Percentiles rank a stretch among this genome's conserved stretches.
Evolutionary conservation across 2,888 invertebrate genomes (phyloP).

Genomic region (Idaea dimidiata): DNA sequence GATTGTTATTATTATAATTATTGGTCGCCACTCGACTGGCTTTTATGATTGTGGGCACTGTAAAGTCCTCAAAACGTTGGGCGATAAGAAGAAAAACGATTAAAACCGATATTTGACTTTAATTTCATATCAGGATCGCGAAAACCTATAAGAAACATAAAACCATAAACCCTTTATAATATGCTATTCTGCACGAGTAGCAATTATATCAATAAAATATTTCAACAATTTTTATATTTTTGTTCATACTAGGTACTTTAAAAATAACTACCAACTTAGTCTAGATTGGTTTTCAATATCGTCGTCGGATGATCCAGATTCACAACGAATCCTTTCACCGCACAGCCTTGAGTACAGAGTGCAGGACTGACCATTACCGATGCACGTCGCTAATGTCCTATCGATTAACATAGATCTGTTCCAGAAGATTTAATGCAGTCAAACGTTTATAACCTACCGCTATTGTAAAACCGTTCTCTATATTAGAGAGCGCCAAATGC

Average conservation of each 20-base stretch:
- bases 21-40: background rate
- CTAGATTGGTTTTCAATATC: slow-evolving; percentile 7
- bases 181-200: too few species aligned
- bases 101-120: too few species aligned
- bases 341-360: slow-evolving; percentile 70
- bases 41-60: too few species aligned
- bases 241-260: slow-evolving; percentile 11
- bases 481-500: slow-evolving; percentile 46
- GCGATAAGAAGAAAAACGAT: too few species aligned
- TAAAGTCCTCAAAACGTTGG: too few species aligned
- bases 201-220: background rate
- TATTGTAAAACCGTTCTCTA: slow-evolving; percentile 44
- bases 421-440: slow-evolving; percentile 60
- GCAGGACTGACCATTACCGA: slow-evolving; percentile 71
- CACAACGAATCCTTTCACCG: slow-evolving; percentile 71
- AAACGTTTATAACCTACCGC: slow-evolving; percentile 44
- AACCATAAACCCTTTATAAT: too few species aligned
- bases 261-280: slow-evolving; percentile 12
- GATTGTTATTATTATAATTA: too few species aligned
- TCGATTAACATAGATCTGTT: slow-evolving; percentile 73
- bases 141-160: too few species aligned
- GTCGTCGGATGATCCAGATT: slow-evolving; percentile 73
- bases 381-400: slow-evolving; percentile 67
- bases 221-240: slow-evolving; percentile 4
- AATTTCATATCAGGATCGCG: too few species aligned